Evolutionary conservation across 1,140 invertebrate genomes (phyloP).

Genomic region (Zeugodacus cucurbitae): DNA sequence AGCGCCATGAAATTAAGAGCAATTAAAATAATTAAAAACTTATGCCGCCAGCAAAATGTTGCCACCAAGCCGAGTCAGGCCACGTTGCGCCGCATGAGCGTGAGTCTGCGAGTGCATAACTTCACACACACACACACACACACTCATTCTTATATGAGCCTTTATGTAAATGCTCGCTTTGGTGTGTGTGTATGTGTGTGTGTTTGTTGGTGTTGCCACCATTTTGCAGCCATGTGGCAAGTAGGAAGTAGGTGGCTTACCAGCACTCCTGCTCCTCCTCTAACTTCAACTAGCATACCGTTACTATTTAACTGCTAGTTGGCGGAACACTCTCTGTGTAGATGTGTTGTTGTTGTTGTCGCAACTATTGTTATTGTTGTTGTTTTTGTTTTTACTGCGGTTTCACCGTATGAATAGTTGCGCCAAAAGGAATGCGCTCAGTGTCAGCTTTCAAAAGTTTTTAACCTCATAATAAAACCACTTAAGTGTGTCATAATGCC

Average conservation of each 20-base stretch:
- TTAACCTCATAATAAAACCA: slow-evolving; percentile 64
- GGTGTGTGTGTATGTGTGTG: background rate
- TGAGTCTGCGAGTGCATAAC: background rate
- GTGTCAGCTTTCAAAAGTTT: slow-evolving; percentile 51
- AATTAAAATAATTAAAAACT: slow-evolving; percentile 40
- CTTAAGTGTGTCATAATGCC: slow-evolving; percentile 64
- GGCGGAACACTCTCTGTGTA: background rate
- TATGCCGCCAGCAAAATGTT: slow-evolving; percentile 37
- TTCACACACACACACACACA: too few relatives aligned
- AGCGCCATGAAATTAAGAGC: slow-evolving; percentile 38
- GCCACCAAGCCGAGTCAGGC: background rate
- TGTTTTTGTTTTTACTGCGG: slow-evolving; percentile 5
- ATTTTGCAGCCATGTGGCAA: too few relatives aligned
- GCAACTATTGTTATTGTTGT: background rate
- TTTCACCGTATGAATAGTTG: slow-evolving; percentile 16
- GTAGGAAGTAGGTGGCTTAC: background rate
- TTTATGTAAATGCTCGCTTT: background rate
- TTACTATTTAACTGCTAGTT: background rate
- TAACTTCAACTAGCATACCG: background rate
- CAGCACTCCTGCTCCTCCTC: background rate
- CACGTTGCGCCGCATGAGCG: background rate
- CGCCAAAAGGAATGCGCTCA: slow-evolving; percentile 30
- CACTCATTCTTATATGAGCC: background rate
- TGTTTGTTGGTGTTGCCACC: background rate
- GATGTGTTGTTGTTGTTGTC: background rate